Conservation (phyloP, 2,888 invertebrate genomes). For the Labia minor region DNA sequence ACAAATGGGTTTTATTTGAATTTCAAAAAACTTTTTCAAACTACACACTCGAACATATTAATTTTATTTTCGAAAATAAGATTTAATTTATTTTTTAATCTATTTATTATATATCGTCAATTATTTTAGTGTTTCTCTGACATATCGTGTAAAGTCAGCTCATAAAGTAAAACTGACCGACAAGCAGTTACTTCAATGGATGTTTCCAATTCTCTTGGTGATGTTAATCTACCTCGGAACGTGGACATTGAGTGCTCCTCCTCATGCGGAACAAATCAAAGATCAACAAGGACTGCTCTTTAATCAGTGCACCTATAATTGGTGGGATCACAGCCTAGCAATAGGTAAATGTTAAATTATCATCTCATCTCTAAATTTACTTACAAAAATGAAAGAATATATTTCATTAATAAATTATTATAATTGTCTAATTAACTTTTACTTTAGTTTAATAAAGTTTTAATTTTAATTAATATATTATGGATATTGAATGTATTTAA, state of each 20-base stretch:
- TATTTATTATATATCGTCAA: too few species aligned
- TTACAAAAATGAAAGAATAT: constrained; percentile 20
- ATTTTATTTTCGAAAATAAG: too few species aligned
- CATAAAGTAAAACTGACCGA: constrained; percentile 88
- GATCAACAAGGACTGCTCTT: constrained; percentile 69
- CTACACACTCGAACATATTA: too few species aligned
- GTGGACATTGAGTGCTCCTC: constrained; percentile 83
- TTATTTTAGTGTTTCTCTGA: constrained; percentile 67
- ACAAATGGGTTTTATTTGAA: too few species aligned
- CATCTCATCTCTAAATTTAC: background rate
- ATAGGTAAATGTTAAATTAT: constrained; percentile 49
- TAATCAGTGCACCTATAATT: constrained; percentile 80
- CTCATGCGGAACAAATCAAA: constrained; percentile 65
- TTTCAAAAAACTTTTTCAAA: too few species aligned
- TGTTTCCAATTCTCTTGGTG: constrained; percentile 81
- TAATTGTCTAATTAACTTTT: too few species aligned
- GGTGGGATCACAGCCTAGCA: constrained; percentile 90
- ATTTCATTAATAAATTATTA: too few species aligned
- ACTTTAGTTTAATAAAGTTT: too few species aligned
- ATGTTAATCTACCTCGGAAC: constrained; percentile 80
- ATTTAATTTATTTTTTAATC: too few species aligned
- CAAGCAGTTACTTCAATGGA: constrained; percentile 83
- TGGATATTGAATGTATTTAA: too few species aligned
- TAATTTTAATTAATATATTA: too few species aligned
- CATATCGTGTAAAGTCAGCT: constrained; percentile 85